Evolutionary conservation across 2,797 vertebrate species (phyloP), one percentile per base, ranked within the genome.

Genomic region (Nannoperca australis): DNA sequence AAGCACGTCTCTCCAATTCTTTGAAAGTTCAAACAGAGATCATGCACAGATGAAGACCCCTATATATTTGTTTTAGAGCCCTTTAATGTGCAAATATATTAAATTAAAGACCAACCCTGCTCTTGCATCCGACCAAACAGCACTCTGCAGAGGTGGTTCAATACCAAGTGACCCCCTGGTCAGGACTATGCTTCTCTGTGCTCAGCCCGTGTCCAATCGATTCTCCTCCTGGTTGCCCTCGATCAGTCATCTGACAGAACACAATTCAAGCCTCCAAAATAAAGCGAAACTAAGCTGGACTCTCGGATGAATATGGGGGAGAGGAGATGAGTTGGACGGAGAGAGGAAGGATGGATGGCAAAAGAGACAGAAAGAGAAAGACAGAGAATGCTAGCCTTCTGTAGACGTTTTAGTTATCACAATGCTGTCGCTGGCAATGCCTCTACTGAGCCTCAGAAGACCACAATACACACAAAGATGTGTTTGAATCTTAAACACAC

Each of bases 171-270:
- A 58, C 49, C 79, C 55, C 60, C 75, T 8, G 66, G 84, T 84
- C 78, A 56, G 67, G 71, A 50, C 61, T 50, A 34, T 73, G 82
- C 73, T 58, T 89, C 69, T 84, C 73, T 79, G 83, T 58, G 70
- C 79, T 77, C 60, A n/a, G 68, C 10, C 78, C 30, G 15, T 73
- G 73, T 79, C 79, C 82, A 75, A 91, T 92, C 87, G 55, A 91
- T 93, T 88, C 70, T 73, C 77, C 78, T 83, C 54, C 77, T 72
- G 40, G 88, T 76, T 36, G 68, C 80, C 87, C 82, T 86, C 32
- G 7, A 88, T 87, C 44, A 27, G 56, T 87, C 86, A 77, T 81
- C 86, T 77, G 73, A 76, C 80, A 70, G 75, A 83, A 54, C 24
- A 60, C 60, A 58, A 77, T 82, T 89, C 85, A 87, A 53, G 14